Conservation (phyloP, 2,888 invertebrate species). For the Eumacrocentrus americanus region DNA sequence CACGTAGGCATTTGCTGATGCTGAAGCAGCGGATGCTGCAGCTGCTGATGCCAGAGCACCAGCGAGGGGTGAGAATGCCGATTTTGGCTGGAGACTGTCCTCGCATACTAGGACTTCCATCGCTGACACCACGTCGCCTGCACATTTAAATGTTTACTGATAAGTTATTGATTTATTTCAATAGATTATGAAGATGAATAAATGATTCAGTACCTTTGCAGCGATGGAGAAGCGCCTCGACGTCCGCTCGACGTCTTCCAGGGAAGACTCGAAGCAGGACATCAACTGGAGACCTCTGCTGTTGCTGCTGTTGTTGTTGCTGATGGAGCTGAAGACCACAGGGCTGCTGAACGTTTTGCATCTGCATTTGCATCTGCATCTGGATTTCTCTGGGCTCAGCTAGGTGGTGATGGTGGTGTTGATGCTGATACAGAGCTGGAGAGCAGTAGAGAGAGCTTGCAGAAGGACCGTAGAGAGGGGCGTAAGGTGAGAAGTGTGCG, state of each 20-base stretch:
- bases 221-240: constrained; percentile 82
- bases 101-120: constrained; percentile 89
- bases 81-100: constrained; percentile 68
- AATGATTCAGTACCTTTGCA: constrained; percentile 75
- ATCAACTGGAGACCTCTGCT: constrained; percentile 78
- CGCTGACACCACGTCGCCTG: constrained; percentile 88
- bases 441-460: constrained; percentile 56
- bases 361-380: constrained; percentile 58
- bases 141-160: too few species aligned
- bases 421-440: constrained; percentile 52
- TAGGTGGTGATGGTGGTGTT: constrained; percentile 52
- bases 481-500: constrained; percentile 56
- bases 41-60: constrained; percentile 59
- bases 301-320: constrained; percentile 49
- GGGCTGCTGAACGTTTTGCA: constrained; percentile 55
- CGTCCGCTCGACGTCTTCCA: constrained; percentile 81
- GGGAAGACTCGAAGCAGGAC: constrained; percentile 90
- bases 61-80: constrained; percentile 80
- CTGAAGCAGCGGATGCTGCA: constrained; percentile 50
- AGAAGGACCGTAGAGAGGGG: constrained; percentile 56
- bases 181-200: too few species aligned
- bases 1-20: constrained; percentile 48
- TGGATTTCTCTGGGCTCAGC: constrained; percentile 55
- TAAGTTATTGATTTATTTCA: too few species aligned
- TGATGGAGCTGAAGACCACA: constrained; percentile 49